Base-by-base conservation (phyloP, 2,797 vertebrate genomes). In the Poecilia wingei region DNA sequence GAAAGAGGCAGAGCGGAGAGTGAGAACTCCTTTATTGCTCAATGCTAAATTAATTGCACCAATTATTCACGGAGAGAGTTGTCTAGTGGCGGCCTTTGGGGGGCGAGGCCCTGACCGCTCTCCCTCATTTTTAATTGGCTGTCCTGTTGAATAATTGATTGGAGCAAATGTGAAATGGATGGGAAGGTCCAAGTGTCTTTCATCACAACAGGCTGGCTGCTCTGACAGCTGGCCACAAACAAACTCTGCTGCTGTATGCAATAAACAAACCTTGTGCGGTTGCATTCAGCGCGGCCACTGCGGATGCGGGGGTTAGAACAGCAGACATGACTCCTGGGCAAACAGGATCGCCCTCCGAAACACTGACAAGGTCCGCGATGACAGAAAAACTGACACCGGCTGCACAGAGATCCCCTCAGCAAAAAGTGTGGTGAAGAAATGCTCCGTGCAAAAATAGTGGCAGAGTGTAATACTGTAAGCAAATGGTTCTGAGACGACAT, bases 21-120 rank as follows among this genome's bases (percentile, higher is more conserved):
- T 92, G 93, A 94, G 92, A 93, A 93, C 92, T 94, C 92, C 93
- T 95, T 94, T 95, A 94, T 94, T 96, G 93, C 94, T 95, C 95
- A 95, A 95, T 94, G 94, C 93, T 95, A 96, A 96, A 96, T 96
- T 95, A 96, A 96, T 96, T 96, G 95, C 95, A 96, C 95, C 95
- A 95, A 95, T 96, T 96, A 96, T 95, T 95, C 95, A 95, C 93
- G 68, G 91, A 92, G 94, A 94, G 95, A 95, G 94, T 95, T 95
- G 95, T 95, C 93, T 95, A 89, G 93, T 94, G 94, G 88, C 87
- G 93, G 94, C 94, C 95, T 95, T 95, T 90, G 84, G 93, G 90
- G 92, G 94, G 93, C 92, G 92, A 93, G 94, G 93, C 92, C 94
- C 93, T 93, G 93, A 95, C 93, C 93, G 89, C 92, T 94, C 92